Evolutionary conservation across 2,797 vertebrate species (phyloP), one percentile per base, ranked within the genome.

Genomic region (Molossus molossus): DNA sequence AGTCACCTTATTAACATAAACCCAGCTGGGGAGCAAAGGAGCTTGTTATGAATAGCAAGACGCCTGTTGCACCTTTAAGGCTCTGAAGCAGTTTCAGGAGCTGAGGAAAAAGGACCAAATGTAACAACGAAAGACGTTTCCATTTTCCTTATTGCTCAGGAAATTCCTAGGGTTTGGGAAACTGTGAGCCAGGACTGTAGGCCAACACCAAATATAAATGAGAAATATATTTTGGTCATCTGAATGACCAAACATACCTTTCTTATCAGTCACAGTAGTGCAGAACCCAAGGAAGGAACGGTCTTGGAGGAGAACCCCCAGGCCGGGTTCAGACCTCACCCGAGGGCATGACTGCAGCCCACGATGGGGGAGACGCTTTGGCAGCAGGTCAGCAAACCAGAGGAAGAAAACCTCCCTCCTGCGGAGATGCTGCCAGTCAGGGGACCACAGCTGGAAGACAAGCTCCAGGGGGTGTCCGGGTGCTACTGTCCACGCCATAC

Each of bases 131-230:
- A 77, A 58, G 82, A 77, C 48, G 21, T 13, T 45, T 53, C 23
- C 37, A 33, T 1, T 76, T 29, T 27, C 40, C 90, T 84, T 57
- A 14, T 48, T 18, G 5, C 21, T 85, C 27, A 20, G 60, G 48
- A 58, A 65, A 58, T 58, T 27, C 37, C 60, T 67, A 85, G 23
- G 13, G 23, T 89, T 82, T 76, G 0, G 37, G 77, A 62, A 83
- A 9, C 50, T 58, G 23, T 67, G 69, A 75, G 13, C 60, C 50
- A 50, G 48, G 29, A 50, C 53, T 14, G 17, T 50, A 45, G 12
- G 23, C 9, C 3, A 89, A 89, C 69, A 94, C 50, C 62, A 83
- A 89, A 82, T 50, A 48, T 45, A 84, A 75, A 67, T 13, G 37
- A 82, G 29, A 76, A 88, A 58, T 33, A 82, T 23, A 67, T 82